Evolutionary conservation across 2,888 invertebrate genomes (phyloP), one percentile per base, ranked within the genome.

Genomic region (Sarcophaga subvicina): DNA sequence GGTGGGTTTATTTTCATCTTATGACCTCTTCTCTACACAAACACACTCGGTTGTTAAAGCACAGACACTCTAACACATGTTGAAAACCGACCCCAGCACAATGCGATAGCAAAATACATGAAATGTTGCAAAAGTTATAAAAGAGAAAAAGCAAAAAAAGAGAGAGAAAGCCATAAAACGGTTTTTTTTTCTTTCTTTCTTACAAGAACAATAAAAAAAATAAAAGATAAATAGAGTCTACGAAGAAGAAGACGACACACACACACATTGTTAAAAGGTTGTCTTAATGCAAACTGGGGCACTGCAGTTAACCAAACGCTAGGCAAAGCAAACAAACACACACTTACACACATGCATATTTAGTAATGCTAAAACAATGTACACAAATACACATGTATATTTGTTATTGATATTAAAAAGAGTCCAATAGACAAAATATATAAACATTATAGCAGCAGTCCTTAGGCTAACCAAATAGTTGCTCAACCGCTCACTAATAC

Each of bases 301-400:
- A 87, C 80, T 88, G 88, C 85, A 88, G 83, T 88, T 85, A 85
- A 88, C 85, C 85, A 59, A 78, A 27, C 45, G 63, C 37, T 27
- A 73, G 17, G 37, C n/a, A 17, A 27, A 22, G 20, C 6, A 69
- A 17, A 64, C 14, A 8, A 70, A 72, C n/a, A 67, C 49, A 10
- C 37, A 45, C 17, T 4, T 60, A 76, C 20, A 63, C 72, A 64
- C 49, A 81, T 27, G 73, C 66, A 49, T 10, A 62, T 27, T 49
- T 47, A 8, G 8, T 37, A 37, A 10, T 54, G 17, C 54, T 45
- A 67, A 12, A 64, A 20, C n/a, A 10, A n/a, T 10, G 37, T 8
- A 69, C 3, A 64, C n/a, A 8, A 59, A 72, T 6, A 67, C 60
- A 3, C 37, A 45, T 14, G 3, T 10, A 64, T 27, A 81, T 10